Conservation (phyloP, 2,797 vertebrate species). For the Anguilla obscura region DNA sequence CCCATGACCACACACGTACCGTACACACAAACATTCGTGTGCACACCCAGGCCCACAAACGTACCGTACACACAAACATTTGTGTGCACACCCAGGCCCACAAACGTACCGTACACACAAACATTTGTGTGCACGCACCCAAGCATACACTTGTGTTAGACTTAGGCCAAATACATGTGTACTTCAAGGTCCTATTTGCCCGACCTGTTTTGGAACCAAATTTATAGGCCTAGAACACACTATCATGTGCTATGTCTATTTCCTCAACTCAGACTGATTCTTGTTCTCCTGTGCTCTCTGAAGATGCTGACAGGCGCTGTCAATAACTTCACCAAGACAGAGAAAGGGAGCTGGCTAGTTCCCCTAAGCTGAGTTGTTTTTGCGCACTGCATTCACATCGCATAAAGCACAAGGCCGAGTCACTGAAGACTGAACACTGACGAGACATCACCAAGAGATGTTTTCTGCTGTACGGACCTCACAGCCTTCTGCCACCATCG, state of each 20-base stretch:
- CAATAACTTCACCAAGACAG: too few species aligned
- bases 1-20: not conserved
- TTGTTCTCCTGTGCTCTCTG: too few species aligned
- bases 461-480: not conserved
- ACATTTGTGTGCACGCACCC: not conserved
- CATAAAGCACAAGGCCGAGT: not conserved
- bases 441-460: not conserved
- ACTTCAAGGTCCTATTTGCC: too few species aligned
- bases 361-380: too few species aligned
- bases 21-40: not conserved
- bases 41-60: not conserved
- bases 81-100: not conserved
- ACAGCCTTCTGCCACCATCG: not conserved
- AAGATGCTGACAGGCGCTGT: too few species aligned
- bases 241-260: not conserved
- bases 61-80: not conserved
- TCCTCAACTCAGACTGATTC: not conserved
- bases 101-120: not conserved
- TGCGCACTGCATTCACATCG: not conserved
- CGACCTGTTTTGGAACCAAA: not conserved
- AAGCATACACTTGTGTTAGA: not conserved
- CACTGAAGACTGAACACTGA: not conserved
- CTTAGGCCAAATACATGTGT: not conserved
- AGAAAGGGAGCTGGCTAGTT: too few species aligned
- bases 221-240: not conserved